Conservation (phyloP, 2,113 vertebrate genomes). For the Odontophorus gujanensis region DNA sequence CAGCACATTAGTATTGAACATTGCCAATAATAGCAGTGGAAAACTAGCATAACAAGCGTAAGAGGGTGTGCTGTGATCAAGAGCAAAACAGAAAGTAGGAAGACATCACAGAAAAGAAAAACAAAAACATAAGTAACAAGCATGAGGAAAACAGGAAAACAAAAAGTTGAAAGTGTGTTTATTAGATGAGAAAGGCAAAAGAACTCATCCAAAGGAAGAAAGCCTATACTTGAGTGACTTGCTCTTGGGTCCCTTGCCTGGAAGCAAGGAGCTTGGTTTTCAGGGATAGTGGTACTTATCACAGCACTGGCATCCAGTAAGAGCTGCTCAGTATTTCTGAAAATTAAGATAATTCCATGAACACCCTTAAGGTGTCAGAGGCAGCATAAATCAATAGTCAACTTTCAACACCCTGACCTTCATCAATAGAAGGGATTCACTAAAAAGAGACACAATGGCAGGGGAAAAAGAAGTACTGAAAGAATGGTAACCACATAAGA, state of each 20-base stretch:
- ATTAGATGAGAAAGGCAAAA: not conserved
- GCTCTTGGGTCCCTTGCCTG: not conserved
- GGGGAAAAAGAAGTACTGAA: not conserved
- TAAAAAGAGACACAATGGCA: not conserved
- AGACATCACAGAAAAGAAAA: not conserved
- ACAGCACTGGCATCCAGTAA: not conserved
- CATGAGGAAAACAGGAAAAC: not conserved
- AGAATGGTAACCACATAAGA: not conserved
- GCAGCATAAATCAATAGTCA: not conserved
- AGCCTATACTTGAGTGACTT: not conserved
- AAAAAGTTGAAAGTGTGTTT: not conserved
- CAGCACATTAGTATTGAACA: not conserved
- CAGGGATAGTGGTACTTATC: not conserved
- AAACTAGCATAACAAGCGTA: not conserved
- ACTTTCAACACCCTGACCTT: not conserved
- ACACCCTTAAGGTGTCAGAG: not conserved
- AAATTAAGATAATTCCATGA: not conserved
- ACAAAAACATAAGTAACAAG: not conserved
- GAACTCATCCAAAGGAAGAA: not conserved
- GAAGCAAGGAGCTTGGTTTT: not conserved
- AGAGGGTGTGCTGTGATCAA: not conserved
- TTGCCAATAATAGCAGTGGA: not conserved
- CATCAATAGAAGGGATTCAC: not conserved
- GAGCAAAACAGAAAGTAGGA: not conserved
- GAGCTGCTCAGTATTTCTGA: not conserved